Evolutionary conservation across 2,888 invertebrate genomes (phyloP), one percentile per base, ranked within the genome.

Genomic region (Axea sp.): DNA sequence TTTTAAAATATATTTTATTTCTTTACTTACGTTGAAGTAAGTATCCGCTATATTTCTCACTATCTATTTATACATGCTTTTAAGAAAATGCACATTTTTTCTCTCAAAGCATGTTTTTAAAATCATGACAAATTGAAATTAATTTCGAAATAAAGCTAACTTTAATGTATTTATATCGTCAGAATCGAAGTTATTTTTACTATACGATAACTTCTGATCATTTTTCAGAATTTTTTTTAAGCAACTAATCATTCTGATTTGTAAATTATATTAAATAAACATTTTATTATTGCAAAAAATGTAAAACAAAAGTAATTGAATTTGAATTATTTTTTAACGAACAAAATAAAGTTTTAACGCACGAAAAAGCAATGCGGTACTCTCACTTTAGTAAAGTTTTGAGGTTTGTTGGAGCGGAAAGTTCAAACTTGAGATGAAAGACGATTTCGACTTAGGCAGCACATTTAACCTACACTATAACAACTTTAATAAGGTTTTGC

Each of bases 71-170:
- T 71, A n/a, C n/a, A 60, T n/a, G 12, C 5, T 12, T 35, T 59
- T 53, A 12, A 14, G 17, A 53, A 49, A 57, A 31, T 4, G 11
- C 17, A 26, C 39, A 19, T 55, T 60, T 60, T 35, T 37, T 39
- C 62, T 33, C 14, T 26, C n/a, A n/a, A 55, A 55, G 35, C 28
- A 47, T 64, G 64, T 65, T 59, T 28, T 37, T 57, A 37, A 59
- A 59, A 51, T 64, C 51, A 19, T 45, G 72, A 64, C 64, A 72
- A 64, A 72, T 72, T 72, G 72, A 59, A 72, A 72, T 65, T 60
- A 72, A 72, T 72, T 43, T n/a, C 7, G 5, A 43, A 51, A 49
- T 57, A 49, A 64, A 62, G 37, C 47, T 22, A 64, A 55, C 5
- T 35, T 8, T 11, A 22, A 28, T 35, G 30, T 43, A 59, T 59